Evolutionary conservation across 1,140 invertebrate genomes (phyloP).

Genomic region (Lordiphosa clarofinis): DNA sequence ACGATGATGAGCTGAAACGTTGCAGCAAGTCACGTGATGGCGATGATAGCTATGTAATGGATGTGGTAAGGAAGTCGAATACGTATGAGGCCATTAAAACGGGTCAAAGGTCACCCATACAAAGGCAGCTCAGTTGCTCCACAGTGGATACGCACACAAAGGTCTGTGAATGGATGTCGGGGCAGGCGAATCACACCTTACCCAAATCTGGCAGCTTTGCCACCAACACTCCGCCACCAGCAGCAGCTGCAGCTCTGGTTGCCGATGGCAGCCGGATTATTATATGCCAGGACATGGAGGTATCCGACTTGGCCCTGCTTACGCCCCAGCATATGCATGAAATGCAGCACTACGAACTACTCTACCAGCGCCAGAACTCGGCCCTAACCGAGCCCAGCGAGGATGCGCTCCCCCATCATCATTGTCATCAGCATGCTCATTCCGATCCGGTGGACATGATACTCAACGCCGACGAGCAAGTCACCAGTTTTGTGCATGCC

Average conservation of each 20-base stretch:
- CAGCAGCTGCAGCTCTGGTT: slow-evolving; percentile 83
- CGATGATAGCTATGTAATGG: slow-evolving; percentile 74
- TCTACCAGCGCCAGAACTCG: slow-evolving; percentile 62
- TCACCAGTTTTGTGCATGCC: slow-evolving; percentile 81
- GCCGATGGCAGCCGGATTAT: slow-evolving; percentile 57
- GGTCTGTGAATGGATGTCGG: slow-evolving; percentile 92
- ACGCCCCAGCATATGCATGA: slow-evolving; percentile 67
- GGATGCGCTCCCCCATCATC: slow-evolving; percentile 54
- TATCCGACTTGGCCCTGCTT: slow-evolving; percentile 57
- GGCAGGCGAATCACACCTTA: slow-evolving; percentile 80
- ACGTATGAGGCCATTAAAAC: slow-evolving; percentile 82
- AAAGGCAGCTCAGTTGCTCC: slow-evolving; percentile 87
- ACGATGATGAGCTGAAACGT: slow-evolving; percentile 77
- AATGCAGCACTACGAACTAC: slow-evolving; percentile 56
- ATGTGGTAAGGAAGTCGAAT: slow-evolving; percentile 78
- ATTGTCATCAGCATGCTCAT: slow-evolving; percentile 84
- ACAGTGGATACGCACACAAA: slow-evolving; percentile 91
- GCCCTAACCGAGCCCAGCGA: slow-evolving; percentile 65
- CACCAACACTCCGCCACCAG: slow-evolving; percentile 78
- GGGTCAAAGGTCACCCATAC: slow-evolving; percentile 80
- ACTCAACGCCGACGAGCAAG: slow-evolving; percentile 78
- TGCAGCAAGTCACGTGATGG: slow-evolving; percentile 70
- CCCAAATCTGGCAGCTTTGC: slow-evolving; percentile 69
- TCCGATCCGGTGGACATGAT: slow-evolving; percentile 85
- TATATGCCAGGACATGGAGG: slow-evolving; percentile 77